Evolutionary conservation across 2,888 invertebrate genomes (phyloP).

Genomic region (Druceiella hillmani): DNA sequence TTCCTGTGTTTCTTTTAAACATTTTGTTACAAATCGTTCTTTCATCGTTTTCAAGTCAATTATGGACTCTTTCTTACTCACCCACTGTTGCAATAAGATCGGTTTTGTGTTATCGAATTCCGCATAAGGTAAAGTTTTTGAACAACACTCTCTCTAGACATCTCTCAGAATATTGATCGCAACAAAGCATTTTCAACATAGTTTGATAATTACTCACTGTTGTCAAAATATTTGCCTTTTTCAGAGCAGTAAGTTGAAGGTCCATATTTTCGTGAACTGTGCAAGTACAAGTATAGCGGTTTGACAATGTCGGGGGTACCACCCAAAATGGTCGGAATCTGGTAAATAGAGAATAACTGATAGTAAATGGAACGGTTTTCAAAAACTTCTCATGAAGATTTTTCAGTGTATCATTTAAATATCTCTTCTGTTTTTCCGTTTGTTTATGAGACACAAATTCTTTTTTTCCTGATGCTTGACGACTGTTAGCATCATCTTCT

Average conservation of each 20-base stretch:
- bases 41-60: no score
- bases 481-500: slow-evolving; percentile 24
- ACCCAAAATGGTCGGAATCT: slow-evolving; percentile 24
- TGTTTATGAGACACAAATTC: slow-evolving; percentile 21
- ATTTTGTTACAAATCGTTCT: no score
- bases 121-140: slow-evolving; percentile 20
- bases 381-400: slow-evolving; percentile 23
- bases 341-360: slow-evolving; percentile 13
- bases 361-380: slow-evolving; percentile 15
- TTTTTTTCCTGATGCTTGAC: slow-evolving; percentile 24
- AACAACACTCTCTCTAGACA: slow-evolving; percentile 20
- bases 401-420: slow-evolving; percentile 21
- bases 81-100: slow-evolving; percentile 12
- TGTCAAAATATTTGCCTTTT: slow-evolving; percentile 20
- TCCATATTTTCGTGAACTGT: slow-evolving; percentile 22
- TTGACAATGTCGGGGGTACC: slow-evolving; percentile 22
- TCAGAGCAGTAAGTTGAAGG: slow-evolving; percentile 21
- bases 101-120: slow-evolving; percentile 16
- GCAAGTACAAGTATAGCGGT: slow-evolving; percentile 26
- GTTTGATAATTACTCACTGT: slow-evolving; percentile 23
- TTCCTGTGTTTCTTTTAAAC: no score
- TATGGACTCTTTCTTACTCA: no score
- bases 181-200: slow-evolving; percentile 21
- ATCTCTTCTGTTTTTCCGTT: slow-evolving; percentile 23
- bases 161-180: slow-evolving; percentile 21